Conservation (phyloP, 1,140 invertebrate genomes). For the Zaprionus lachaisei region DNA sequence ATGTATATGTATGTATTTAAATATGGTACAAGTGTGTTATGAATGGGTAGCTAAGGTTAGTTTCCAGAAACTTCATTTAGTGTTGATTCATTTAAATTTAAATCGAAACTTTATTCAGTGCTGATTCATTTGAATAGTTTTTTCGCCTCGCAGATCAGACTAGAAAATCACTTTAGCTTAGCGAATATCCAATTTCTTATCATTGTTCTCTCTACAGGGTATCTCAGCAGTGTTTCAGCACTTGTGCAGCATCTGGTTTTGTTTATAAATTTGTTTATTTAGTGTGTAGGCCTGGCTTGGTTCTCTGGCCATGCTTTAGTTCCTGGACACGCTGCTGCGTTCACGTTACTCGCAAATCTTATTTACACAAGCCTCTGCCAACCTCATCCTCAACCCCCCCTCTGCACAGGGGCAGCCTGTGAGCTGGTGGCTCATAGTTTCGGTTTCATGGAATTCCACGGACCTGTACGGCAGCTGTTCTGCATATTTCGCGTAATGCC, state of each 20-base stretch:
- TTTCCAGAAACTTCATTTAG: neutral
- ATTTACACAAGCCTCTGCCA: constrained; percentile 49
- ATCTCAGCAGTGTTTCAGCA: neutral
- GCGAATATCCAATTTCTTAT: no score
- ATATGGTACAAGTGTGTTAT: neutral
- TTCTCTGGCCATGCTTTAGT: neutral
- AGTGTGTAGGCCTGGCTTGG: constrained; percentile 57
- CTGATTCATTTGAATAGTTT: no score
- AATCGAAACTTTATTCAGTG: no score
- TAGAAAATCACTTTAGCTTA: no score
- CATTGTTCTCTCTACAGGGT: neutral
- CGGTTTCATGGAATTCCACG: constrained; percentile 48
- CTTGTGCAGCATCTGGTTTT: constrained; percentile 22
- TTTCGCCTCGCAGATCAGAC: no score
- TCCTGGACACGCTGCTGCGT: constrained; percentile 7
- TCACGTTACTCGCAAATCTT: constrained; percentile 61
- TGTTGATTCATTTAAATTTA: no score
- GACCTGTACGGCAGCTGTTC: constrained; percentile 44
- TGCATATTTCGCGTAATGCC: constrained; percentile 54
- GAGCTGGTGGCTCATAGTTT: constrained; percentile 2
- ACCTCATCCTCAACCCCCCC: neutral
- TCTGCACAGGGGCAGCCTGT: neutral
- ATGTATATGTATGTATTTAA: neutral
- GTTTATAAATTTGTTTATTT: constrained; percentile 74
- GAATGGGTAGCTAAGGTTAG: neutral